phyloP scores from a whole-genome alignment of 2,888 invertebrate genomes.

The Unio delphinus region DNA sequence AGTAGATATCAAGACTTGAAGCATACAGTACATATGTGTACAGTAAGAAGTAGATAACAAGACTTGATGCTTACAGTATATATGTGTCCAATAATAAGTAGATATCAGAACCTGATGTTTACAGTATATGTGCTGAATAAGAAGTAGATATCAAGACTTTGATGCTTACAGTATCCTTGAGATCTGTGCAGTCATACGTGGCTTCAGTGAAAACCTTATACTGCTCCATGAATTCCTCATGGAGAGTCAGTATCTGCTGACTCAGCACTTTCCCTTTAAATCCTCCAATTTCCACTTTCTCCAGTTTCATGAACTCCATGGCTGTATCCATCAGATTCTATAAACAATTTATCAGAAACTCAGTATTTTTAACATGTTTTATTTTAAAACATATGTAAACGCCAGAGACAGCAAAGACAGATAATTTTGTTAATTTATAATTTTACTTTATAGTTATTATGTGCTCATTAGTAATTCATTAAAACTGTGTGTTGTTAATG shows the following conservation, averaged over 20 bases:
- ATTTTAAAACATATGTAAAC: too few relatives aligned
- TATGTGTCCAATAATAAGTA: too few relatives aligned
- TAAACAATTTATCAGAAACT: constrained; percentile 8
- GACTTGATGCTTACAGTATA: constrained; percentile 58
- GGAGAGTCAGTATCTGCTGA: constrained; percentile 67
- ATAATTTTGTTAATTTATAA: too few relatives aligned
- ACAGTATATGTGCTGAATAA: constrained; percentile 35
- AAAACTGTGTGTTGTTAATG: too few relatives aligned
- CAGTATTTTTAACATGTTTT: too few relatives aligned
- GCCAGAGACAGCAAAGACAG: too few relatives aligned
- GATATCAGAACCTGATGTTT: constrained; percentile 30
- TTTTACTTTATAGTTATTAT: too few relatives aligned
- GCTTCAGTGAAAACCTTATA: constrained; percentile 70
- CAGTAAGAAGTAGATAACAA: constrained; percentile 44
- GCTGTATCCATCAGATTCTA: constrained; percentile 92
- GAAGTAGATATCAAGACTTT: constrained; percentile 60
- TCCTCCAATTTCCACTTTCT: constrained; percentile 94
- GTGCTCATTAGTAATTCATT: too few relatives aligned
- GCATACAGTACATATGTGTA: too few relatives aligned
- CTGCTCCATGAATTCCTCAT: constrained; percentile 71
- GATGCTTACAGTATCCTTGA: constrained; percentile 56
- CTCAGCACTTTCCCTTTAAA: constrained; percentile 72
- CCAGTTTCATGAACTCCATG: constrained; percentile 92
- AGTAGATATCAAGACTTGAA: too few relatives aligned
- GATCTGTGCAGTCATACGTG: constrained; percentile 70